Evolutionary conservation across 2,797 vertebrate species (phyloP), one percentile per base, ranked within the genome.

Genomic region (Ctenochaetus hawaiiensis): DNA sequence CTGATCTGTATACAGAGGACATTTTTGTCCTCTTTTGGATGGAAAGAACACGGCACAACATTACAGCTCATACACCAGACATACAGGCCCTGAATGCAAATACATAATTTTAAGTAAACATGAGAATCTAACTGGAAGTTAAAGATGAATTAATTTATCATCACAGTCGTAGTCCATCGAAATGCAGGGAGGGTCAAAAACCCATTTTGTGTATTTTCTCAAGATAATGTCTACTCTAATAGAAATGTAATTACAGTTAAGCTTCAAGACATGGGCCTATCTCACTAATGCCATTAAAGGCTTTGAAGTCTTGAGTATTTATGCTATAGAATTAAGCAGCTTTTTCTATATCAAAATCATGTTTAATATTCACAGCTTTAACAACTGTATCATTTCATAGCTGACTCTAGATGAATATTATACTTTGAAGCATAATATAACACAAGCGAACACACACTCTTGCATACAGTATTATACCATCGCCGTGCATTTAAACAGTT

Each of bases 1-100:
- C 90, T 77, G 89, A 77, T 80, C 75, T 56, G 48, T 9, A 1
- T 1, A 51, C 62, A 76, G 67, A 72, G 53, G 70, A 75, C 54
- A 71, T 78, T 54, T 83, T 78, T 41, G 56, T 65, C 59, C 56
- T 82, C 20, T 74, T 75, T 60, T 67, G 54, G 67, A 56, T 23
- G 52, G n/a, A 1, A 43, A 61, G 47, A 61, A 54, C 30, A 57
- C 44, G 9, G 23, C 54, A 52, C 37, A 51, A 22, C 71, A 54
- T 47, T n/a, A 61, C 37, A 69, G 12, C 53, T 64, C 3, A 44
- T 57, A 58, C 26, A 64, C 54, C 65, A 52, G 26, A 58, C 23
- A 11, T 9, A 60, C 51, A 71, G 26, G 14, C 22, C 20, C 22
- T 0, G 49, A 45, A 57, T 58, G 57, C 14, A 53, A 72, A 77